Base-by-base conservation (phyloP, 2,888 invertebrate genomes). In the Synergus gifuensis region DNA sequence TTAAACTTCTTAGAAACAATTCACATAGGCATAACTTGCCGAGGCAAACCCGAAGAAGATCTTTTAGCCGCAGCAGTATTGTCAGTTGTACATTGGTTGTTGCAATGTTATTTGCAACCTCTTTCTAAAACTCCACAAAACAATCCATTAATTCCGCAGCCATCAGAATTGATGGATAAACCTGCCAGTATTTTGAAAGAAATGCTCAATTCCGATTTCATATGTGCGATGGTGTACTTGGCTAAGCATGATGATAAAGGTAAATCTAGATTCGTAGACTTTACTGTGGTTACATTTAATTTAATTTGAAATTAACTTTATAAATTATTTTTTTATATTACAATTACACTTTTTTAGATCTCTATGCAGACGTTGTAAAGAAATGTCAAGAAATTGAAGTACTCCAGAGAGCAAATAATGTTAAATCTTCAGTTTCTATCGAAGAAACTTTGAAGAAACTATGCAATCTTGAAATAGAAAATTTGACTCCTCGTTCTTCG, bases 31-130 rank as follows among this genome's bases (percentile, higher is more conserved):
- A 94, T 95, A 78, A 95, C 95, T 0, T 96, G 94, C 88, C 94
- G 96, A 82, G 96, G 96, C 0, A 98, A 98, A 92, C 95, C 97
- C 79, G 98, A 98, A 90, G 98, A 98, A 92, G 96, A 96, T 86
- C 94, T 97, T 18, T 92, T 97, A n/a, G 96, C 98, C 0, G 95
- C 95, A 78, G 95, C 97, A 2, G 94, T 98, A n/a, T 94, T 98
- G 18, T 96, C 97, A 0, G 94, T 97, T 63, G 95, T 96, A 1
- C 93, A 95, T 86, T 98, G 98, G 98, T 93, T 98, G 58, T 92
- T 97, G 58, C 96, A 96, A 91, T 96, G 97, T 77, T 95, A 96
- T 85, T 90, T 93, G 73, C 93, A 94, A 79, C 88, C 92, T 0
- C 82, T 93, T n/a, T 93, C 93, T 36, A 93, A 93, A 82, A 82